These are phyloP conservation scores for Tetanocera ferruginea DNA, from an alignment of 2,888 invertebrate species.

Conservation along the genomic window DNA sequence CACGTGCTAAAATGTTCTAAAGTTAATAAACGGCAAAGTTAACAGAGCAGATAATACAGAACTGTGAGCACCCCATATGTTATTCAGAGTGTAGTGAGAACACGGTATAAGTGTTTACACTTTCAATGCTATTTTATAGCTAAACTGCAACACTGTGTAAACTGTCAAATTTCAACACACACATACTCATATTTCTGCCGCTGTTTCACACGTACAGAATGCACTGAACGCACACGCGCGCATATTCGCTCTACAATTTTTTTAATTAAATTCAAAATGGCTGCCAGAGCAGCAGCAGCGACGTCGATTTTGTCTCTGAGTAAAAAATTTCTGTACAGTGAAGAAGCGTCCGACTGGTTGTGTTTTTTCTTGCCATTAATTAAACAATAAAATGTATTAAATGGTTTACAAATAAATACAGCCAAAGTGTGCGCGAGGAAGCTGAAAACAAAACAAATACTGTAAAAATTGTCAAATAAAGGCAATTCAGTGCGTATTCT, in stretches of 20 bases:
- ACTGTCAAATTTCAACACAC: slow-evolving; percentile 6
- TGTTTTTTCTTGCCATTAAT: slow-evolving; percentile 57
- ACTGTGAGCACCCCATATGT: too few relatives aligned
- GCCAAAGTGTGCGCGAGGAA: neutral
- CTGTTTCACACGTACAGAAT: neutral
- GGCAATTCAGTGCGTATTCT: neutral
- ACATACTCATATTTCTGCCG: neutral
- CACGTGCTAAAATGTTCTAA: too few relatives aligned
- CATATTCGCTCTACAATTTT: slow-evolving; percentile 15
- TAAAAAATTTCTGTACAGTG: slow-evolving; percentile 63
- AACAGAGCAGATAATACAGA: too few relatives aligned
- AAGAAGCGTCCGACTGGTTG: slow-evolving; percentile 61
- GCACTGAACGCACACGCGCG: slow-evolving; percentile 17
- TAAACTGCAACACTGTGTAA: slow-evolving; percentile 1
- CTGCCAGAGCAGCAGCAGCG: slow-evolving; percentile 44
- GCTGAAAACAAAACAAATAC: neutral
- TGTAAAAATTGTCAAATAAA: neutral
- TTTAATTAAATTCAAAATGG: slow-evolving; percentile 58
- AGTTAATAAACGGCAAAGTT: too few relatives aligned
- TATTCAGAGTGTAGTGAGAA: too few relatives aligned
- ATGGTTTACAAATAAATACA: slow-evolving; percentile 52
- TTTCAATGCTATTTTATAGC: neutral
- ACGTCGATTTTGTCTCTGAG: slow-evolving; percentile 39
- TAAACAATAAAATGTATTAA: slow-evolving; percentile 49
- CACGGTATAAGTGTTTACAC: neutral